These are phyloP conservation scores for Boloria selene DNA, from an alignment of 2,888 invertebrate genomes.

Conservation along the genomic window DNA sequence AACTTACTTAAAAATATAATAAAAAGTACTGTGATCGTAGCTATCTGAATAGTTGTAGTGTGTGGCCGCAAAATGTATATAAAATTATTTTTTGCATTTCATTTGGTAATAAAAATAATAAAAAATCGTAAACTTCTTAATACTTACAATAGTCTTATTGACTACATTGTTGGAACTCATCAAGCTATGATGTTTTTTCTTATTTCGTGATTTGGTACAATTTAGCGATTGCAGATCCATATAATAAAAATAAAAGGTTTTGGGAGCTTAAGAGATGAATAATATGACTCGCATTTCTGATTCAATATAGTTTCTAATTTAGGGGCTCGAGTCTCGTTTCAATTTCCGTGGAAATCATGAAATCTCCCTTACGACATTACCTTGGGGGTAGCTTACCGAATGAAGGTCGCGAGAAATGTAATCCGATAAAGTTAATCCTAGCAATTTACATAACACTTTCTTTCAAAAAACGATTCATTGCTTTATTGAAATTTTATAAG, in stretches of 20 bases:
- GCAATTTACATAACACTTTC: conserved; percentile 60
- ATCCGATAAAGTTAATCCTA: conserved; percentile 58
- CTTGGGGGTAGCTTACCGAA: conserved; percentile 30
- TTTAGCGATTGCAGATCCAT: too few species aligned
- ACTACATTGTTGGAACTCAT: too few species aligned
- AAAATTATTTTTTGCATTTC: too few species aligned
- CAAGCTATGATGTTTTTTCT: too few species aligned
- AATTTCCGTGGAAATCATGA: conserved; percentile 32
- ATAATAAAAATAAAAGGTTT: not conserved
- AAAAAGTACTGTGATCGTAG: too few species aligned
- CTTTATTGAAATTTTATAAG: conserved; percentile 3
- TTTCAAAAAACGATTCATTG: conserved; percentile 26
- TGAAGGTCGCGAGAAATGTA: conserved; percentile 35
- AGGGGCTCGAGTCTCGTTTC: conserved; percentile 25
- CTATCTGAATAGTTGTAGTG: too few species aligned
- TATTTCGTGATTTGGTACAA: too few species aligned
- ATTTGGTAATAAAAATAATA: too few species aligned
- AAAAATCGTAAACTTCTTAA: too few species aligned
- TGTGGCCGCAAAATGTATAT: too few species aligned
- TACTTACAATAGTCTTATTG: too few species aligned
- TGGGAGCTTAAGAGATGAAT: not conserved
- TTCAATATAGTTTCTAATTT: conserved; percentile 26
- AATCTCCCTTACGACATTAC: conserved; percentile 34
- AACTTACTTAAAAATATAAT: too few species aligned
- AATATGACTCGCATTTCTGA: conserved; percentile 7